A percentile compares a stretch with the other conserved stretches of the same genome.
Evolutionary conservation across 2,113 vertebrate genomes (phyloP).

Genomic region (Epinephelus lanceolatus): DNA sequence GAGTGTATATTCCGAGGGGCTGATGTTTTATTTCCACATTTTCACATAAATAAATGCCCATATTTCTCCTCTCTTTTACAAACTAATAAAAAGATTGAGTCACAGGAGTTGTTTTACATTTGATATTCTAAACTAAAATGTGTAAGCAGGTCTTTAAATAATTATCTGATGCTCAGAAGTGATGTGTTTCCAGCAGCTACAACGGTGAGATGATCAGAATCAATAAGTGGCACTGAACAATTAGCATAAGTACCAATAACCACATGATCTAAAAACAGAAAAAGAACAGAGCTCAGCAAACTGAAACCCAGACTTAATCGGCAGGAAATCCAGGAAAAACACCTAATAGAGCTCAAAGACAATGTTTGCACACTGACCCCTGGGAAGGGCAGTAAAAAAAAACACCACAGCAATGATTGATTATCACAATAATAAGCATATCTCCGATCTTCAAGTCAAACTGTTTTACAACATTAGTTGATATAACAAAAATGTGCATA

Average conservation of each 20-base stretch:
- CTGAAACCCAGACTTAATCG: constrained; percentile 3
- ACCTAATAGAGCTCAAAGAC: background rate
- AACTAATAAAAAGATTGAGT: background rate
- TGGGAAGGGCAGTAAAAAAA: constrained; percentile 16
- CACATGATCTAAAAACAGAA: constrained; percentile 4
- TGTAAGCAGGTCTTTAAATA: background rate
- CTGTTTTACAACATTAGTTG: constrained; percentile 43
- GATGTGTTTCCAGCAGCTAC: constrained; percentile 1
- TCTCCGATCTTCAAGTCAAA: constrained; percentile 50
- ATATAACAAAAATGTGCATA: constrained; percentile 54
- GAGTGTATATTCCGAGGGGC: background rate
- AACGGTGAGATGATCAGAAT: background rate
- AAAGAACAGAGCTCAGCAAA: constrained; percentile 11
- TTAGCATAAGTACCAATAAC: background rate
- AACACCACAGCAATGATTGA: constrained; percentile 43
- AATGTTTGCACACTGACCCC: constrained; percentile 39
- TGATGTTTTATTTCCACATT: background rate
- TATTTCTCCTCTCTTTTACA: background rate
- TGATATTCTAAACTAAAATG: background rate
- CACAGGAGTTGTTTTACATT: background rate
- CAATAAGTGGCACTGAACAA: constrained; percentile 17
- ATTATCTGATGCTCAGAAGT: background rate
- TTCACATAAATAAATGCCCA: background rate
- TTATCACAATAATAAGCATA: constrained; percentile 50
- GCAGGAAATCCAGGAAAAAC: constrained; percentile 16